A percentile compares a stretch with the other conserved stretches of the same genome.
Conservation (phyloP, 2,888 invertebrate genomes). For the Heliconius erato region DNA sequence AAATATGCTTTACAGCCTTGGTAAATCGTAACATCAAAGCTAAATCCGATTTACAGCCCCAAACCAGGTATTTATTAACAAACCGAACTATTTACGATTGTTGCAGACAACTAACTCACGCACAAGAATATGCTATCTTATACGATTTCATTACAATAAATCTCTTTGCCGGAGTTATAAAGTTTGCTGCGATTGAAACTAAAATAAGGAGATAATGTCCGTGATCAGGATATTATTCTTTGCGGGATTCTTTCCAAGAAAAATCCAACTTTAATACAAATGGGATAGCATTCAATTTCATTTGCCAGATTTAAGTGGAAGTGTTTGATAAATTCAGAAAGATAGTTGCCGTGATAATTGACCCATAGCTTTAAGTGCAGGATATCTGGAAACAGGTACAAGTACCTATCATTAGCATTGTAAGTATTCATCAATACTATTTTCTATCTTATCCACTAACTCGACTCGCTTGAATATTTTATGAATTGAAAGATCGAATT, state of each 20-base stretch:
- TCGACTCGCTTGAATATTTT: slow-evolving; percentile 17
- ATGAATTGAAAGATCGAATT: neutral
- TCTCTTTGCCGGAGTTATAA: slow-evolving; percentile 73
- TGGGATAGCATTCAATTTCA: slow-evolving; percentile 55
- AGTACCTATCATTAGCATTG: slow-evolving; percentile 30
- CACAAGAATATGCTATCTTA: slow-evolving; percentile 74
- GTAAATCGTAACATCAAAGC: slow-evolving; percentile 55
- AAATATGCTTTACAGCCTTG: slow-evolving; percentile 48
- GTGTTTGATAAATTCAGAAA: slow-evolving; percentile 68
- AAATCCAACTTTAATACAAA: slow-evolving; percentile 55
- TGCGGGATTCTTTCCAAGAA: slow-evolving; percentile 57
- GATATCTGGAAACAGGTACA: slow-evolving; percentile 31
- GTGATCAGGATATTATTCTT: slow-evolving; percentile 61
- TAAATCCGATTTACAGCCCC: slow-evolving; percentile 60
- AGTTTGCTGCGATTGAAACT: slow-evolving; percentile 75
- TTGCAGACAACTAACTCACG: slow-evolving; percentile 69
- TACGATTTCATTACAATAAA: slow-evolving; percentile 81
- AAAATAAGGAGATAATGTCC: slow-evolving; percentile 73
- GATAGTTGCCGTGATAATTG: slow-evolving; percentile 77
- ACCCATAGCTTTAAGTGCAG: slow-evolving; percentile 66
- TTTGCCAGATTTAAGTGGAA: slow-evolving; percentile 54
- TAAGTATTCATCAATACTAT: slow-evolving; percentile 33
- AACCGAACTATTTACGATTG: slow-evolving; percentile 73
- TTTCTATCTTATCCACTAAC: slow-evolving; percentile 10
- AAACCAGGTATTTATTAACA: slow-evolving; percentile 67